phyloP scores from a whole-genome alignment of 64 coral and sea anemone species.

The Montipora cactus region DNA sequence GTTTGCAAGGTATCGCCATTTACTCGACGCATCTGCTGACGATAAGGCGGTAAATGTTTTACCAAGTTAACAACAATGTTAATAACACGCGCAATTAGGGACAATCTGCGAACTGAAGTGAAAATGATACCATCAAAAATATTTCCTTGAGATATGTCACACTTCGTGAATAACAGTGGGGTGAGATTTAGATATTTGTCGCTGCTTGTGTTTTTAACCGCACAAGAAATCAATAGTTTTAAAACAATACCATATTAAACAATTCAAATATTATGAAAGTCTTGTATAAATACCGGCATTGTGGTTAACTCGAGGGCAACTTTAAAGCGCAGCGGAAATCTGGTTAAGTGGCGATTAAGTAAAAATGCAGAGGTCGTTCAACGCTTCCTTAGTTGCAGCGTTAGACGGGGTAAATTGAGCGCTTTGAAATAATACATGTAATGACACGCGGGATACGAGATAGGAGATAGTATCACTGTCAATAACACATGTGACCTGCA shows the following conservation, averaged over 20 bases:
- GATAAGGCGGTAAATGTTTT: conserved; percentile 87
- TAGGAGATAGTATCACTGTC: conserved; percentile 7
- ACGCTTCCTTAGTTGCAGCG: background rate
- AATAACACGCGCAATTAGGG: conserved; percentile 91
- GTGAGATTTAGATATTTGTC: conserved; percentile 76
- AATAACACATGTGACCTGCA: conserved; percentile 64
- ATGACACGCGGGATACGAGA: background rate
- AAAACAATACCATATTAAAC: conserved; percentile 75
- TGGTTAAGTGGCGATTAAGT: background rate
- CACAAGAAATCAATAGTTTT: conserved; percentile 42
- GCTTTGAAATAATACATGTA: background rate
- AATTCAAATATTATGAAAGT: conserved; percentile 89
- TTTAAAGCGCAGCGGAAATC: conserved; percentile 44
- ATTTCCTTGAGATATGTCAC: background rate
- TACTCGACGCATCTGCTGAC: conserved; percentile 24
- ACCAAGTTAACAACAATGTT: conserved; percentile 80
- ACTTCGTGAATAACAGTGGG: conserved; percentile 2
- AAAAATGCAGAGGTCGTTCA: background rate
- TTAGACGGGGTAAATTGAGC: background rate
- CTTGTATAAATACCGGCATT: conserved; percentile 79
- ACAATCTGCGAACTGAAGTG: conserved; percentile 80
- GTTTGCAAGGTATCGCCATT: conserved; percentile 13
- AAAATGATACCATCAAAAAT: conserved; percentile 69
- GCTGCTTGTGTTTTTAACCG: conserved; percentile 43
- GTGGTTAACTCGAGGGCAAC: conserved; percentile 66